These are phyloP conservation scores for Pseudolycoriella hygida DNA, from an alignment of 2,888 invertebrate genomes.

Conservation along the genomic window DNA sequence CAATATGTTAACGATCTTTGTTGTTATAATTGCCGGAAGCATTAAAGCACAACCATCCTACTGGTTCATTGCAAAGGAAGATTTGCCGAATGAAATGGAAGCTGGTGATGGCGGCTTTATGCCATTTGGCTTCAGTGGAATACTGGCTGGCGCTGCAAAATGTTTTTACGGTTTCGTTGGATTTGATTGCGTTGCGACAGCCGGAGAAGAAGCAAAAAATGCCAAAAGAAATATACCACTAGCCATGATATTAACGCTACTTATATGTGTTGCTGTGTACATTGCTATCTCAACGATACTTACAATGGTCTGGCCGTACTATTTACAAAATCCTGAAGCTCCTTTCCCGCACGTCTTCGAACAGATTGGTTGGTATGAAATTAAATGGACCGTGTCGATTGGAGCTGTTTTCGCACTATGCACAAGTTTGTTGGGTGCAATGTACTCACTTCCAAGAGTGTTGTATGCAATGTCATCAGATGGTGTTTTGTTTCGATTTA, in stretches of 20 bases:
- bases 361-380: constrained; percentile 50
- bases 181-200: constrained; percentile 83
- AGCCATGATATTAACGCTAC: constrained; percentile 68
- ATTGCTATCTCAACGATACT: constrained; percentile 81
- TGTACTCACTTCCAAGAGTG: constrained; percentile 76
- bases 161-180: constrained; percentile 92
- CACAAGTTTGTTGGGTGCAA: constrained; percentile 69
- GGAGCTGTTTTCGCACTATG: constrained; percentile 86
- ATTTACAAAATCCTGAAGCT: constrained; percentile 62
- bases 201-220: constrained; percentile 86
- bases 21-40: constrained; percentile 68
- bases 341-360: constrained; percentile 78
- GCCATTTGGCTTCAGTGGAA: constrained; percentile 76
- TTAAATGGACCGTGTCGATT: constrained; percentile 78
- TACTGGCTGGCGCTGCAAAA: constrained; percentile 73
- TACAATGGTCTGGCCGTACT: constrained; percentile 92
- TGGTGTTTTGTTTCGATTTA: constrained; percentile 59
- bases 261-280: constrained; percentile 73
- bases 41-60: constrained; percentile 67
- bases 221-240: constrained; percentile 82
- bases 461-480: constrained; percentile 84
- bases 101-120: constrained; percentile 78
- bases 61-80: constrained; percentile 51
- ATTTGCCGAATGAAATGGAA: constrained; percentile 32
- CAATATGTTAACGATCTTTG: constrained; percentile 64